Evolutionary conservation across 2,113 vertebrate genomes (phyloP), one percentile per base, ranked within the genome.

Genomic region (Gallinago paraguaiae): DNA sequence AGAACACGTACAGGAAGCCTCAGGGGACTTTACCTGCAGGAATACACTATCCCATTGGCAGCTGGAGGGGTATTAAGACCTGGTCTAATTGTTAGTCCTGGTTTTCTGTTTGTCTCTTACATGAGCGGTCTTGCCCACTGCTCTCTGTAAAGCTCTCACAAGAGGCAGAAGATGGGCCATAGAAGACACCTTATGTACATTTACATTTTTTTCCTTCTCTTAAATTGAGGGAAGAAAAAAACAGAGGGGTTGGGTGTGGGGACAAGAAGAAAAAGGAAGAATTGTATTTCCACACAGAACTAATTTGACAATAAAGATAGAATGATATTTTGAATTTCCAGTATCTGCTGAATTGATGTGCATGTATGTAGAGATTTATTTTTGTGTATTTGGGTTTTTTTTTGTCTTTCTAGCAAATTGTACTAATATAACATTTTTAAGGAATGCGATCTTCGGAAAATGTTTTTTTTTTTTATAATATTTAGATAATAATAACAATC

Each of bases 191-290:
- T 64, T 28, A 50, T 30, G 4, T 7, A 22, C 30, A 7, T 31
- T 61, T 25, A 16, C 4, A n/a, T 1, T 7, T 37, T 48, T n/a
- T 70, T 17, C 17, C 0, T 6, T 72, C 60, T 84, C 15, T 72
- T 64, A 50, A 57, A 46, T 4, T 39, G 18, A 65, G 4, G 6
- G 17, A 24, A 48, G 24, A 68, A 64, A 69, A 18, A 69, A 64
- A 28, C 1, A 35, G 7, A 67, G 4, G 11, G 53, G 2, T 7
- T 3, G 0, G 17, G 14, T 35, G 2, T 31, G 10, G 19, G 11
- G 4, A 82, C 20, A 59, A 28, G 16, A 89, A 51, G 4, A 53
- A 92, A 83, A 76, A 39, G 2, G 7, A 33, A 3, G 4, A 31
- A 17, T 68, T 54, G 33, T 3, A 50, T 35, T 82, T 74, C 15